Base-by-base conservation (phyloP, 2,797 vertebrate genomes). In the Fistularia tabacaria region DNA sequence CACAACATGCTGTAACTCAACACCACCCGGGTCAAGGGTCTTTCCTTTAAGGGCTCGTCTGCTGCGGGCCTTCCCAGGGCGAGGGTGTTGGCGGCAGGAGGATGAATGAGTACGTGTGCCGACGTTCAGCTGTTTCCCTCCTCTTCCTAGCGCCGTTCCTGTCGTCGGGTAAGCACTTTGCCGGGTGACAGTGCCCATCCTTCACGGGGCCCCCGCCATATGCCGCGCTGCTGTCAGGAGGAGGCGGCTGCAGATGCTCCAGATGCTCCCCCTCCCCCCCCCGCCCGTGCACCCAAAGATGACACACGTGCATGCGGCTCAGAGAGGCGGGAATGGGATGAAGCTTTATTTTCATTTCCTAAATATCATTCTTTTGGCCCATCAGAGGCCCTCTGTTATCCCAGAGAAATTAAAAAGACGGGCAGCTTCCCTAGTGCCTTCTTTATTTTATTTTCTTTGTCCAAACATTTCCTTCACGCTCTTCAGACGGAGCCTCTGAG, bases 121-220 rank as follows among this genome's bases (percentile, higher is more conserved):
- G 82, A 83, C 73, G 80, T 86, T 86, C 81, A 83, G 83, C 84
- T 87, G 81, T 83, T 83, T 83, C 77, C 77, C 25, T 72, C 73
- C 81, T 83, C 75, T 82, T 83, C 75, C 74, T 77, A 82, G 53
- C 71, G 66, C 63, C 46, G 74, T 74, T 87, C 69, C 79, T 78
- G 78, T 81, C 76, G 77, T 79, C 74, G 80, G 83, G 85, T 89
- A 85, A 88, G 83, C 86, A 86, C 79, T 88, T 87, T 88, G 80
- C 77, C 73, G 79, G 81, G 81, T 92, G 90, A 92, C 90, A 92
- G 85, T 83, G 74, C 79, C 86, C 89, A 92, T 92, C 89, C 87
- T 59, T 51, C 49, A 59, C 57, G 13, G 41, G 75, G 72, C 79
- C 81, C 54, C 56, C 57, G 82, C 91, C 91, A 48, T 51, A 59